Conservation (phyloP, 2,888 invertebrate genomes). For the Hesperia comma region DNA sequence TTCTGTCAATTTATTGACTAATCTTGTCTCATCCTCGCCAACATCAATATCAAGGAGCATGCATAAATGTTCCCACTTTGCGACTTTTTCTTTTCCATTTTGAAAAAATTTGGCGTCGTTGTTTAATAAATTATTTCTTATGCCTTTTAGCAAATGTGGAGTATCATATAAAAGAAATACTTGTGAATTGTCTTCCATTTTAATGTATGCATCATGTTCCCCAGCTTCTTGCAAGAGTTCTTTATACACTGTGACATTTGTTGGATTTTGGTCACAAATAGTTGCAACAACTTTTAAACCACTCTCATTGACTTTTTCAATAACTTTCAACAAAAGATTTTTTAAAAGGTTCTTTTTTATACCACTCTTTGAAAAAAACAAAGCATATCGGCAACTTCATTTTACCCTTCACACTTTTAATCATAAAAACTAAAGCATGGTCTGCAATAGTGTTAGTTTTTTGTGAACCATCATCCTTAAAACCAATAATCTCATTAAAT, state of each 20-base stretch:
- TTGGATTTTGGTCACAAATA: conserved; percentile 28
- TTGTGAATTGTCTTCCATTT: conserved; percentile 12
- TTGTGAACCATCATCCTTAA: conserved; percentile 20
- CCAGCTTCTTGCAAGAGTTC: conserved; percentile 28
- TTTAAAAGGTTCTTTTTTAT: conserved; percentile 18
- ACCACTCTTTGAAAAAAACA: conserved; percentile 25
- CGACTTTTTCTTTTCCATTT: conserved; percentile 13
- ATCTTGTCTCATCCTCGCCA: conserved; percentile 23
- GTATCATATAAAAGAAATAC: conserved; percentile 35
- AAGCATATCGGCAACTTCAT: conserved; percentile 34
- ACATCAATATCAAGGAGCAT: conserved; percentile 11
- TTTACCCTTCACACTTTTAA: conserved; percentile 36
- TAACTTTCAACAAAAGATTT: background rate
- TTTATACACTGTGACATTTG: conserved; percentile 34
- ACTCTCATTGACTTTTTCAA: background rate
- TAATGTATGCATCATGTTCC: conserved; percentile 1
- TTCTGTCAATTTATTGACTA: conserved; percentile 34
- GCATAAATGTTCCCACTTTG: conserved; percentile 32
- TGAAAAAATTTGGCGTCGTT: conserved; percentile 25
- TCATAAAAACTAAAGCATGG: conserved; percentile 40
- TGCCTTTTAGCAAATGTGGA: conserved; percentile 37
- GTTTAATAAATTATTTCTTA: too few species aligned
- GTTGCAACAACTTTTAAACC: conserved; percentile 4
- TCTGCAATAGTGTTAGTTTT: conserved; percentile 32
- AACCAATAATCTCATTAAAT: conserved; percentile 19